Percentiles rank a stretch among this genome's conserved stretches.
These are phyloP conservation scores for Furnarius figulus DNA, from an alignment of 2,113 vertebrate species.

Conservation along the genomic window DNA sequence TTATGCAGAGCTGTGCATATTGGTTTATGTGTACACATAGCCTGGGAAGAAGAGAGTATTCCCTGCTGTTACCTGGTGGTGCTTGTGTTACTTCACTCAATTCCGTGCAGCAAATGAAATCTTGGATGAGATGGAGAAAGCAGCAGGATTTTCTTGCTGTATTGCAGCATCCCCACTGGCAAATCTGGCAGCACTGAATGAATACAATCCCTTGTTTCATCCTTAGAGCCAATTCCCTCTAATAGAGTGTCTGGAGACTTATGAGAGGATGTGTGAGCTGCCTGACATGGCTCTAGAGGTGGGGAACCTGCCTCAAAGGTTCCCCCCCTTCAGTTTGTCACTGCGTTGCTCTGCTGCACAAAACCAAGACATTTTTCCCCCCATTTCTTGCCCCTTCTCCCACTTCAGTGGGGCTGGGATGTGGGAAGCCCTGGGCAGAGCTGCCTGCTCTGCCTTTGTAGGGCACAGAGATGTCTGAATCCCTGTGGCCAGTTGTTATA, in stretches of 20 bases:
- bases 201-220: not conserved
- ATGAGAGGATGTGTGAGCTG: not conserved
- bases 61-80: not conserved
- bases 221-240: not conserved
- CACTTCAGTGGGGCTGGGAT: not conserved
- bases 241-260: not conserved
- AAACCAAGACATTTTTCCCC: rapidly evolving
- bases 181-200: not conserved
- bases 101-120: not conserved
- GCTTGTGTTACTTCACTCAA: not conserved
- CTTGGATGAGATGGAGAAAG: not conserved
- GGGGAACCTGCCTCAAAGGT: not conserved
- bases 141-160: not conserved
- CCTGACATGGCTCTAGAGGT: not conserved
- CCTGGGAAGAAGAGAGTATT: not conserved
- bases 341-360: not conserved
- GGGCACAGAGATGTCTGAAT: not conserved
- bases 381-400: not conserved
- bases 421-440: not conserved
- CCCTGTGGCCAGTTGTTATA: not conserved
- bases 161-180: not conserved
- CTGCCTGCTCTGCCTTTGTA: too few species aligned
- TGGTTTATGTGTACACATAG: rapidly evolving
- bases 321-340: not conserved
- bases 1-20: not conserved